These are phyloP conservation scores for Meandrina meandrites DNA, from an alignment of 92 coral and sea anemone species.

Conservation along the genomic window DNA sequence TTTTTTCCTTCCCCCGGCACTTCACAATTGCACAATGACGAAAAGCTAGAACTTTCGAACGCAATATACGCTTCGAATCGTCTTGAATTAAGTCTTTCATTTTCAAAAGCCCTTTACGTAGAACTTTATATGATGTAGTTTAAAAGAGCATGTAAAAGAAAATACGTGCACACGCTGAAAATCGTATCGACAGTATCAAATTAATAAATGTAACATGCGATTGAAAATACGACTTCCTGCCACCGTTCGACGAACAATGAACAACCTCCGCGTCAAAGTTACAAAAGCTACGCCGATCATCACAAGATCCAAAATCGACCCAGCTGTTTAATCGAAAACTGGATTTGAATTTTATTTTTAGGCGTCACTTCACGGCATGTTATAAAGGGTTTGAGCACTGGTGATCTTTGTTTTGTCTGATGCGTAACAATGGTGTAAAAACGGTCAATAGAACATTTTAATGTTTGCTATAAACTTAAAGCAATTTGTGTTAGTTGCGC, in stretches of 20 bases:
- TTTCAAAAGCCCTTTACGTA: neutral
- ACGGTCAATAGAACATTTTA: neutral
- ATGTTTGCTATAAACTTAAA: too few species aligned
- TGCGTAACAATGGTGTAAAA: neutral
- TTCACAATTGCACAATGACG: too few species aligned
- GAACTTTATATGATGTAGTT: neutral
- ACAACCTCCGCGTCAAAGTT: neutral
- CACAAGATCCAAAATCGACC: neutral
- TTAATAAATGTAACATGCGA: neutral
- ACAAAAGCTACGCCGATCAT: neutral
- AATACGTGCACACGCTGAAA: neutral
- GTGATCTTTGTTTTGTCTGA: neutral
- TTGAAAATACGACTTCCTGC: constrained; percentile 4
- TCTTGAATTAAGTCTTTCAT: too few species aligned
- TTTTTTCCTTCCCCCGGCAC: too few species aligned
- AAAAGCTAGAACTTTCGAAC: too few species aligned
- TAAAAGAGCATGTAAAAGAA: neutral
- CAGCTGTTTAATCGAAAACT: neutral
- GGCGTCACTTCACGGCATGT: neutral
- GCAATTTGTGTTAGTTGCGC: too few species aligned
- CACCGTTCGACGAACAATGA: neutral
- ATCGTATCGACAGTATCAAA: neutral
- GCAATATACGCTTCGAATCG: neutral
- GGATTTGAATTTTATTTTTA: neutral
- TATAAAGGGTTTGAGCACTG: neutral